Percentiles rank a stretch among this genome's conserved stretches.
These are phyloP conservation scores for Harpagus bidentatus DNA, from an alignment of 2,113 vertebrate genomes.

Conservation along the genomic window DNA sequence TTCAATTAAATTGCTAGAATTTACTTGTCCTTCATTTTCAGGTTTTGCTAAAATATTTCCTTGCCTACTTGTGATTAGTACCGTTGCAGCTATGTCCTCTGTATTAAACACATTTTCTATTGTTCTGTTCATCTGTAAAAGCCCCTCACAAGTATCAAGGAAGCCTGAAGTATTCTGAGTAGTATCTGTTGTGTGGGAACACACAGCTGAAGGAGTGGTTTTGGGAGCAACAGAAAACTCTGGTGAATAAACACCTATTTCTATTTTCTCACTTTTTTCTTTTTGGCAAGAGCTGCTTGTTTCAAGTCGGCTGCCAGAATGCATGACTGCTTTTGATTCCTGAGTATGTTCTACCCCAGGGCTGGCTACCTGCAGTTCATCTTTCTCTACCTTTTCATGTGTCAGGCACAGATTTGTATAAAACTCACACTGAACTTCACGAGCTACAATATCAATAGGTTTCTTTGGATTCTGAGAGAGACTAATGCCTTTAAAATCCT, in stretches of 20 bases:
- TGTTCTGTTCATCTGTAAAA: not conserved
- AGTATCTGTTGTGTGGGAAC: not conserved
- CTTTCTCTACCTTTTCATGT: not conserved
- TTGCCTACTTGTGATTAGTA: not conserved
- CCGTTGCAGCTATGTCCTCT: not conserved
- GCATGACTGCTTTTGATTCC: not conserved
- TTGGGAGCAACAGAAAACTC: not conserved
- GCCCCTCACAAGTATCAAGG: not conserved
- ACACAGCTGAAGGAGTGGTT: not conserved
- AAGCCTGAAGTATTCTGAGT: not conserved
- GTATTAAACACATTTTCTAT: not conserved
- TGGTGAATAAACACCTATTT: not conserved
- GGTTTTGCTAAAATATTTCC: not conserved
- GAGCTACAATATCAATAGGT: not conserved
- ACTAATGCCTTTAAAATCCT: not conserved
- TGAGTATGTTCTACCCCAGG: not conserved
- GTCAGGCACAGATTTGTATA: not conserved
- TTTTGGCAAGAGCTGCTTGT: not conserved
- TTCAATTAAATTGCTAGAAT: not conserved
- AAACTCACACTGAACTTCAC: not conserved
- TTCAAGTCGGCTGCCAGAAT: not conserved
- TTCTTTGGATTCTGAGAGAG: conserved; percentile 10
- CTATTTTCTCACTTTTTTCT: not conserved
- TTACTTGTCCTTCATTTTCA: not conserved
- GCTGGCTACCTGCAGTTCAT: not conserved